A percentile compares a stretch with the other conserved stretches of the same genome.
phyloP scores from a whole-genome alignment of 1,140 invertebrate species.

The Orchestia grillus region DNA sequence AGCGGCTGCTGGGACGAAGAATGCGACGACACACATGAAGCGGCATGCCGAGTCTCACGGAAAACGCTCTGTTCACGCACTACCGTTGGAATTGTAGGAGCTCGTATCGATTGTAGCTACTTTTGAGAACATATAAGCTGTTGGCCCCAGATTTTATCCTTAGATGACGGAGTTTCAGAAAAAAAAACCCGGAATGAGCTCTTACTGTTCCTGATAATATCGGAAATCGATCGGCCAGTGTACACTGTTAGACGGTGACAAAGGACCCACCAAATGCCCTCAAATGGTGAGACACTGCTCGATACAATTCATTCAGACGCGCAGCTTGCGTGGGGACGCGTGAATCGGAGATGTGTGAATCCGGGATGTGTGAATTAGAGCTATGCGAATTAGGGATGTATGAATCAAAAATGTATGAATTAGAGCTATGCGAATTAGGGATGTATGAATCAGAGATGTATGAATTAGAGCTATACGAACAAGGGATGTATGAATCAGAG shows the following conservation, averaged over 20 bases:
- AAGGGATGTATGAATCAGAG: too few relatives aligned
- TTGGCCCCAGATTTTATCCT: neutral
- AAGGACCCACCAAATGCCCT: neutral
- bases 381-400: neutral
- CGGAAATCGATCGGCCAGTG: neutral
- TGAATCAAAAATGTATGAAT: too few relatives aligned
- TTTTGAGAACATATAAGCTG: neutral
- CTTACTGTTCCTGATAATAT: neutral
- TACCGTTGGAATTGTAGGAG: neutral
- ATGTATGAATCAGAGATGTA: too few relatives aligned
- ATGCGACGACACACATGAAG: too few relatives aligned
- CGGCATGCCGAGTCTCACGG: neutral
- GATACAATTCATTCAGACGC: neutral
- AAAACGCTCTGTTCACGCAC: neutral
- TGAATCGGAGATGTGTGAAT: neutral
- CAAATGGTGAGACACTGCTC: neutral
- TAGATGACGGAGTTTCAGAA: constrained; percentile 7
- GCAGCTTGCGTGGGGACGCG: neutral
- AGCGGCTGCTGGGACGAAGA: neutral
- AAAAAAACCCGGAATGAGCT: neutral
- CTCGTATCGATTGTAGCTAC: neutral
- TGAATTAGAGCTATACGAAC: too few relatives aligned
- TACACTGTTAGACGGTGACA: neutral
- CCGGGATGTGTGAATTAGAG: too few relatives aligned
- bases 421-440: too few relatives aligned